Conservation (phyloP, 2,888 invertebrate genomes). For the Latrodectus hesperus region DNA sequence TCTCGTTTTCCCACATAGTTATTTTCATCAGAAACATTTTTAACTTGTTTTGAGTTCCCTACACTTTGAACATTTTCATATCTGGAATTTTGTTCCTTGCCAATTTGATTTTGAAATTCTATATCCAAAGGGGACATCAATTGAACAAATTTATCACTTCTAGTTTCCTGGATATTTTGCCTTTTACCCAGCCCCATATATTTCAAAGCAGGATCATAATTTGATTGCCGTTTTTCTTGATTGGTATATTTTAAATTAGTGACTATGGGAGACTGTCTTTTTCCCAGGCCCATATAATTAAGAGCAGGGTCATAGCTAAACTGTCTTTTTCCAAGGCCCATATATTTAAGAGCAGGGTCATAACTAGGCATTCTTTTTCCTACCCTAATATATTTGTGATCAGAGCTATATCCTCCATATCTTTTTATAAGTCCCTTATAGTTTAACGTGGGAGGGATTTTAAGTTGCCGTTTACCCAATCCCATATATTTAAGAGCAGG, state of each 20-base stretch:
- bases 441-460: background rate
- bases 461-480: background rate
- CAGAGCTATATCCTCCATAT: constrained; percentile 15
- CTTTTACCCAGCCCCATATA: constrained; percentile 39
- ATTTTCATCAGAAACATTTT: too few species aligned
- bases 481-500: constrained; percentile 48
- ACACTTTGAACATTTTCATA: too few species aligned
- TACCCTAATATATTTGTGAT: background rate
- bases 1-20: too few species aligned
- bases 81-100: too few species aligned
- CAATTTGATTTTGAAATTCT: background rate
- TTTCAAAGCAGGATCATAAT: constrained; percentile 31
- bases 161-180: background rate
- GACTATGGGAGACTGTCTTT: too few species aligned
- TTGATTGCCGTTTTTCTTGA: too few species aligned
- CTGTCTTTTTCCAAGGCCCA: constrained; percentile 33
- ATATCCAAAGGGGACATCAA: background rate
- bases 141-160: too few species aligned
- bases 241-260: too few species aligned
- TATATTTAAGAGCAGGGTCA: constrained; percentile 14
- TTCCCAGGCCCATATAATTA: constrained; percentile 18
- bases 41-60: too few species aligned
- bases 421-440: constrained; percentile 16
- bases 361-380: background rate
- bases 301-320: constrained; percentile 25